These are phyloP conservation scores for Hippolais icterina DNA, from an alignment of 2,113 vertebrate genomes.

Conservation along the genomic window DNA sequence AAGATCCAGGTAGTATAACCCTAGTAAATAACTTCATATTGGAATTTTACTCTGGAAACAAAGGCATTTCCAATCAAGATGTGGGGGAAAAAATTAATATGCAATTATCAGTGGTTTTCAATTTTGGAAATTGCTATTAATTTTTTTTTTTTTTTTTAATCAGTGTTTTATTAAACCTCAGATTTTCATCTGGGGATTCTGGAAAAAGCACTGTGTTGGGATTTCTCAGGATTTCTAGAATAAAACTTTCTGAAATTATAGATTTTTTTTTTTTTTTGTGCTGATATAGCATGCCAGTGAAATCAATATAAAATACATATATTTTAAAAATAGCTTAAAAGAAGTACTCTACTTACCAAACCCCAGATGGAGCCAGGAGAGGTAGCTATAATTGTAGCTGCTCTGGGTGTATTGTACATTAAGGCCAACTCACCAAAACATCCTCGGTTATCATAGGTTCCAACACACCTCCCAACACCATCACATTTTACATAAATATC, in stretches of 20 bases:
- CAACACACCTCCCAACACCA: conserved; percentile 85
- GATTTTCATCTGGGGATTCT: not conserved
- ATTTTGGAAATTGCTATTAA: not conserved
- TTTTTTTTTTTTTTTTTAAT: not conserved
- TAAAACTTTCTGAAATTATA: not conserved
- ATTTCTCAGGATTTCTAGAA: not conserved
- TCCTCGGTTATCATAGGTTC: conserved; percentile 92
- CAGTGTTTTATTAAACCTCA: not conserved
- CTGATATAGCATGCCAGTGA: not conserved
- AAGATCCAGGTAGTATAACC: not conserved
- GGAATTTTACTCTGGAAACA: not conserved
- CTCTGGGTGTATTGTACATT: conserved; percentile 98
- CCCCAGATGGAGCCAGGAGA: conserved; percentile 96
- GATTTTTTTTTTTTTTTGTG: not conserved
- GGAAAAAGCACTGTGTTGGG: not conserved
- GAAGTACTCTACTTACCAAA: conserved; percentile 83
- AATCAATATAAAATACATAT: not conserved
- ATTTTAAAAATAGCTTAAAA: not conserved
- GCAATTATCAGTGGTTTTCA: not conserved
- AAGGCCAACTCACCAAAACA: conserved; percentile 98
- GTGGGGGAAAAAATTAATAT: not conserved
- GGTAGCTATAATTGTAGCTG: conserved; percentile 95
- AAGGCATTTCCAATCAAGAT: not conserved
- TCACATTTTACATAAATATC: conserved; percentile 91
- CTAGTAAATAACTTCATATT: not conserved